These are phyloP conservation scores for Rhipidura dahli DNA, from an alignment of 2,113 vertebrate species.

Conservation along the genomic window DNA sequence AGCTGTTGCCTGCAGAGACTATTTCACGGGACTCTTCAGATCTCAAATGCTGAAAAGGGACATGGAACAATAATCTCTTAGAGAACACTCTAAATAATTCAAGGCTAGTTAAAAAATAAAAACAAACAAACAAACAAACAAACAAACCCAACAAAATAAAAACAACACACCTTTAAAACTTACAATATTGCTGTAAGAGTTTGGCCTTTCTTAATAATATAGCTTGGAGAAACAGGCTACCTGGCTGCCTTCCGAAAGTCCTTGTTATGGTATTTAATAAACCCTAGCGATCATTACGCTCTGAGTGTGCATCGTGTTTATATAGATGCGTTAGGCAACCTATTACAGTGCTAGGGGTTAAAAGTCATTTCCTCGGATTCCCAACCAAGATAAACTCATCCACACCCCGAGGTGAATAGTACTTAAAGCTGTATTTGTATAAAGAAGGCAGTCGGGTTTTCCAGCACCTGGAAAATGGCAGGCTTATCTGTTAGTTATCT, in stretches of 20 bases:
- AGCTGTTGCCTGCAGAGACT: neutral
- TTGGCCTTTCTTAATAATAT: constrained; percentile 5
- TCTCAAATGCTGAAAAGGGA: neutral
- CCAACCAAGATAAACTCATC: constrained; percentile 39
- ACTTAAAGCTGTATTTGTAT: constrained; percentile 46
- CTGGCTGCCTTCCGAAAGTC: constrained; percentile 19
- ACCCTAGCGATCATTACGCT: constrained; percentile 1
- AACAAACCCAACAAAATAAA: neutral
- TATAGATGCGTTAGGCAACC: constrained; percentile 26
- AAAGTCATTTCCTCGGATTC: constrained; percentile 46
- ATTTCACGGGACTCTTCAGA: neutral
- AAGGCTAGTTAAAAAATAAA: neutral
- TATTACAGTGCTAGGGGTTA: constrained; percentile 16
- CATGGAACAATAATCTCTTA: neutral
- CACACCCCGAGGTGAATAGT: constrained; percentile 22
- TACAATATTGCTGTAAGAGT: neutral
- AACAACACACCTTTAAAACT: neutral
- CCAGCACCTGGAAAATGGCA: constrained; percentile 54
- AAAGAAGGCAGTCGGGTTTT: constrained; percentile 56
- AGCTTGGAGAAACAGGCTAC: neutral
- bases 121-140: neutral
- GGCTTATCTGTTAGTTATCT: constrained; percentile 55
- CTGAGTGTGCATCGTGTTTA: constrained; percentile 12
- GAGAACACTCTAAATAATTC: neutral
- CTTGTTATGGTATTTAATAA: constrained; percentile 43